Evolutionary conservation across 2,888 invertebrate genomes (phyloP), one percentile per base, ranked within the genome.

Genomic region (Apoda limacodes): DNA sequence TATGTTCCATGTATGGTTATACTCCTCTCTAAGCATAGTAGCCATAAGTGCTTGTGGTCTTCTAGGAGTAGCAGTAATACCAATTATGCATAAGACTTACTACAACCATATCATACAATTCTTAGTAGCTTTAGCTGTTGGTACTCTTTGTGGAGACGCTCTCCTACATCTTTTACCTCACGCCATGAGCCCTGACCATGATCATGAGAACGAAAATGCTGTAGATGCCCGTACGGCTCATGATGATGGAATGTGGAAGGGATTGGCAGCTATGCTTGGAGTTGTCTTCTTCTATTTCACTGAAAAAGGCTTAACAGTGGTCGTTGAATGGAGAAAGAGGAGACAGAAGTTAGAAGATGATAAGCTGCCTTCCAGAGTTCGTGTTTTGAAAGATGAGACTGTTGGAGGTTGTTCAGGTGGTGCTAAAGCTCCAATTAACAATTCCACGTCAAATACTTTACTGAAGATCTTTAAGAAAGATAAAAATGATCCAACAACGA

Each of bases 21-120:
- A 92, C 60, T 92, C 95, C 2, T 86, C 87, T 4, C 55, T 88
- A 13, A 89, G 95, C 35, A 93, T 96, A 45, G 64, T 92, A 5
- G 83, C 92, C 13, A 95, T 95, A 43, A 93, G 94, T 54, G 83
- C 93, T 3, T 92, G 94, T 49, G 96, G 96, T 6, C 70, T 97
- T 22, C 71, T 94, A 9, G 93, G 95, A 2, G 91, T 96, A 7
- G 90, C 90, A 3, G 91, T 95, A 5, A 93, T 97, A 52, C 96
- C 96, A 1, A 87, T 94, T 22, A 94, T 97, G 92, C 90, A 91
- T 61, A 87, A 90, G 48, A 84, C 85, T 9, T 93, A 92, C 61
- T 97, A 95, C 61, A 91, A 95, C 52, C 90, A 93, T 45, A 70
- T 96, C 17, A 81, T 96, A 30, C 95, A 96, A 66, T 95, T 95